Evolutionary conservation across 2,888 invertebrate species (phyloP), one percentile per base, ranked within the genome.

Genomic region (Geophilus truncorum): DNA sequence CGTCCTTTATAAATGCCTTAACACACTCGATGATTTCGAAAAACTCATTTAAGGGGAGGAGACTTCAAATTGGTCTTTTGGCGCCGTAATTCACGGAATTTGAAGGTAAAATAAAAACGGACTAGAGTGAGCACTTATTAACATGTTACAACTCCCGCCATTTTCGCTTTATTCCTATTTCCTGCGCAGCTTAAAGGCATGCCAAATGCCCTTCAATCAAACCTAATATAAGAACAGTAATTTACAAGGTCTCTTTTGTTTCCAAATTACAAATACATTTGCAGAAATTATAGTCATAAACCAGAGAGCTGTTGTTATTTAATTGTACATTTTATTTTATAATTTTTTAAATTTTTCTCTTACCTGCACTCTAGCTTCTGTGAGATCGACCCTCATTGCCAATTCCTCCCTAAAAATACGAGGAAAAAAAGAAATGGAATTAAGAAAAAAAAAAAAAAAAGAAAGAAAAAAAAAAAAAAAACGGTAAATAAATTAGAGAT

Each of bases 351-450:
- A 15, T 21, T 85, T 85, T 81, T 85, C 85, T 86, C 91, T 90
- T 86, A 95, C 96, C 92, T 96, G 96, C 15, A 96, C 96, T 88
- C 96, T 90, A 9, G 96, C 96, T 88, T 96, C 96, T 6, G 96
- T 96, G 84, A 96, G 91, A 88, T 95, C 95, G 86, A 96, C 96
- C 90, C 95, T 95, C 92, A 95, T 94, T 76, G 96, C 96, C 84
- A 96, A 90, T 88, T 96, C 96, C 88, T 96, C 95, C 85, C 96
- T 89, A 93, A 83, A 82, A 86, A 85, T 77, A 32, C 30, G 3
- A 62, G 21, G 30, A 57, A 80, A 76, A n/a, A 4, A 36, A 15
- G 82, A 78, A 80, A 57, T n/a, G n/a, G n/a, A n/a, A n/a, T n/a
- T n/a, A n/a, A n/a, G n/a, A n/a, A n/a, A n/a, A 83, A 77, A 80